phyloP scores from a whole-genome alignment of 53 echinoderm and acorn worm species.

The Patiria pectinifera region DNA sequence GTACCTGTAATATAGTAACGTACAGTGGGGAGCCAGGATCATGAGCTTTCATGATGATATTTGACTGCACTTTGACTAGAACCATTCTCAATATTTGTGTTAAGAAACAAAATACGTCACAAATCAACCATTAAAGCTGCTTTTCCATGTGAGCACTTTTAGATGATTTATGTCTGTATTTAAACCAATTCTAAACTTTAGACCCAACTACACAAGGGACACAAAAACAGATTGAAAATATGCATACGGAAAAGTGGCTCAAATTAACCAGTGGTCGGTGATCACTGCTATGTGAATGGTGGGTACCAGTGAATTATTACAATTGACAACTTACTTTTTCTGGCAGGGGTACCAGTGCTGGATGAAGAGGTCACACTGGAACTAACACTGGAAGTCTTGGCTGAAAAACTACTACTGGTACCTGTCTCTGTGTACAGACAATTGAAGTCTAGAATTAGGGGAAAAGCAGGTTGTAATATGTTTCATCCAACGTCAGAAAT shows the following conservation, averaged over 20 bases:
- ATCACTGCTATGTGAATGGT: neutral
- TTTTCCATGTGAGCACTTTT: no score
- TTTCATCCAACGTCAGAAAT: neutral
- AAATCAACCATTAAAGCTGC: neutral
- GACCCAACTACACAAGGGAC: neutral
- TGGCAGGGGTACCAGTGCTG: slow-evolving; percentile 1
- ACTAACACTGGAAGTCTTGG: slow-evolving; percentile 43
- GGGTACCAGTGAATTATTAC: neutral
- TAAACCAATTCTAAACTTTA: no score
- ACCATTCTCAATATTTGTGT: neutral
- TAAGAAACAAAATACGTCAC: neutral
- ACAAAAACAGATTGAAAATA: no score
- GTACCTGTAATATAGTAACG: no score
- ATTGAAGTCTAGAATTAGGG: neutral
- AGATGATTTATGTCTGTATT: no score
- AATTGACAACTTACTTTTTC: slow-evolving; percentile 11
- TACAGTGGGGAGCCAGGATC: no score
- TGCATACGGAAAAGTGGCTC: no score
- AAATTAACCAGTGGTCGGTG: neutral
- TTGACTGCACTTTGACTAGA: neutral
- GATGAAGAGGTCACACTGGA: slow-evolving; percentile 33
- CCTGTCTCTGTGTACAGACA: neutral
- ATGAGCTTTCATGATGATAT: no score
- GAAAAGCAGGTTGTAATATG: neutral
- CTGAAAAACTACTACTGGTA: slow-evolving; percentile 43